Base-by-base conservation (phyloP, 2,888 invertebrate species). In the Gymnoscelis rufifasciata region DNA sequence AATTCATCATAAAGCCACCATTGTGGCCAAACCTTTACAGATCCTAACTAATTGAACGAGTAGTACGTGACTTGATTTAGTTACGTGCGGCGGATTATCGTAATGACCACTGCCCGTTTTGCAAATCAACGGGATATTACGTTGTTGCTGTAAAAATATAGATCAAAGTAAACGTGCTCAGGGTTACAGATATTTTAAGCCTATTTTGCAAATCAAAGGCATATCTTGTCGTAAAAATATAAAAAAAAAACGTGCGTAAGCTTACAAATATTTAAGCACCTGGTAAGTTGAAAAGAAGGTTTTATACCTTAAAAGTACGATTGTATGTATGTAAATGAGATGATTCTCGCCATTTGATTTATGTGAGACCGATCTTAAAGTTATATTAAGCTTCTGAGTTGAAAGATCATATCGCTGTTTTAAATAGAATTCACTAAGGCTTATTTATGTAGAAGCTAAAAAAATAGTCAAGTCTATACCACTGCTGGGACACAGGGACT, bases 271-370 rank as follows among this genome's bases (percentile, higher is more conserved):
- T 29, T 24, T 29, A 37, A 23, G 26, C 28, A 24, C 28, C 26
- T 49, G 38, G 41, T 40, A 41, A 40, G 44, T 49, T 33, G 19
- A 37, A 28, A 11, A 29, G 30, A 28, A 46, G 5, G 11, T 38
- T 1, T 10, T 11, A 8, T 35, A 42, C 41, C 13, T 12, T 38
- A n/a, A n/a, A n/a, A n/a, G 35, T 13, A 27, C 43, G 43, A 19
- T 40, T 27, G 40, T 51, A 54, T 27, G 40, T 51, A 54, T 54
- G 52, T 38, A 51, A 57, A 56, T 54, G 38, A 35, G 41, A 33
- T 30, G 44, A 26, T 19, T 2, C 5, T 19, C 46, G 36, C 19
- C 47, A 54, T 54, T 44, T 44, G 54, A 52, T 57, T 52, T 57
- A 57, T 57, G 51, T 57, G 54, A 37, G 52, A 52, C 46, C 33